Percentiles rank a stretch among this genome's conserved stretches.
These are phyloP conservation scores for Dolichotis patagonum DNA, from an alignment of 2,113 vertebrate species.

Conservation along the genomic window DNA sequence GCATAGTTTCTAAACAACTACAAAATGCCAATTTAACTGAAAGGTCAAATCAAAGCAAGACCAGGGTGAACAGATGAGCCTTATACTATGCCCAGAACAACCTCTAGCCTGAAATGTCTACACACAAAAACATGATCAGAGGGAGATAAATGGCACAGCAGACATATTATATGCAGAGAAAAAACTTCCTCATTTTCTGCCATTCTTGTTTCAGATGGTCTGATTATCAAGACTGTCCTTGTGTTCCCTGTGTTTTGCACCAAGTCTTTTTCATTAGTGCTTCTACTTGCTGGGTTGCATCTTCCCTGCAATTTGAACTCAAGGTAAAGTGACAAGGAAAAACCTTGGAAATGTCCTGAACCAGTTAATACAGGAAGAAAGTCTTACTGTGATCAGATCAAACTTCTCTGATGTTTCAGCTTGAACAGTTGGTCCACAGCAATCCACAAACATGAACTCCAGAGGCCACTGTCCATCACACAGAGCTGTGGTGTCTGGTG, in stretches of 20 bases:
- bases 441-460: fast-evolving
- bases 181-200: not conserved
- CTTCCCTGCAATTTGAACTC: conserved; percentile 17
- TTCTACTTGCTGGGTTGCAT: not conserved
- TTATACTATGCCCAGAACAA: not conserved
- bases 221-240: not conserved
- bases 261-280: not conserved
- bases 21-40: conserved; percentile 62
- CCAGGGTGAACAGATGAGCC: conserved; percentile 35
- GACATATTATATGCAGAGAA: not conserved
- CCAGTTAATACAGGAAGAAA: not conserved
- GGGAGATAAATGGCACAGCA: not conserved
- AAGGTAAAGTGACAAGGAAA: conserved; percentile 28
- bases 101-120: not conserved
- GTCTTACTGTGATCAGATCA: conserved; percentile 62
- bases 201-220: not conserved
- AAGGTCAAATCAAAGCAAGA: conserved; percentile 68
- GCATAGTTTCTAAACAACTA: conserved; percentile 56
- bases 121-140: not conserved
- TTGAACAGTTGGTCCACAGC: not conserved
- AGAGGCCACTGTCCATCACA: not conserved
- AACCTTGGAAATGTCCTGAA: not conserved
- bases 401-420: conserved; percentile 40
- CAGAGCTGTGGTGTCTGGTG: conserved; percentile 51
- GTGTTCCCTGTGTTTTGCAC: not conserved